Evolutionary conservation across 2,113 vertebrate species (phyloP), one percentile per base, ranked within the genome.

Genomic region (Proteles cristata): DNA sequence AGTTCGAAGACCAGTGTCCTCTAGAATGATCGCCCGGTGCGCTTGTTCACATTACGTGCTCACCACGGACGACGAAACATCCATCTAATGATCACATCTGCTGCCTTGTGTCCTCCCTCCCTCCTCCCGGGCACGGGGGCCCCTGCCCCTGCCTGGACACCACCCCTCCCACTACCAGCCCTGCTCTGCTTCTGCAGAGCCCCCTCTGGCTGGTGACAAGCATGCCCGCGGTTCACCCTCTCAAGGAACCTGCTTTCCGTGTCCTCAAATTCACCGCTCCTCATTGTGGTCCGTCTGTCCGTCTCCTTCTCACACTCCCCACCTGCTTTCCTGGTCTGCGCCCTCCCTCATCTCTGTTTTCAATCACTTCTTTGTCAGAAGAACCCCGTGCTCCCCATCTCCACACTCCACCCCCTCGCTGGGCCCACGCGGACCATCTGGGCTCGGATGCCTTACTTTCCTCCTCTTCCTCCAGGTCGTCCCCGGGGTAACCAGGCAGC

Each of bases 381-480:
- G 15, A 61, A 25, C n/a, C 58, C 53, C 15, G 14, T 0, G 25
- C 55, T 84, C 71, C 3, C 11, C 50, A 50, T 50, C 50, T 50
- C 50, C 50, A 15, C 48, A 50, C 66, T 5, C 50, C 5, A 0
- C 5, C 14, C 63, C 48, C 5, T 1, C 68, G 45, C 25, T 0
- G 1, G 15, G 53, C 23, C 15, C 19, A 31, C 4, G 4, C 55
- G 43, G 35, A 23, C 66, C 73, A 3, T 7, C 66, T 28, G 83
- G 61, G n/a, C 61, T 21, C 0, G 5, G 94, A 80, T 93, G 79
- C 63, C 99, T 99, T 99, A 99, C 99, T 98, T 98, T 99, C 99
- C 93, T 99, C 99, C 96, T 99, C 99, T 88, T 98, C 97, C 17
- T 99, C 98, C 0, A 97, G 95, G 33, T 99, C 99, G 8, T 99